These are phyloP conservation scores for Phortica variegata DNA, from an alignment of 1,140 invertebrate species.

Conservation along the genomic window DNA sequence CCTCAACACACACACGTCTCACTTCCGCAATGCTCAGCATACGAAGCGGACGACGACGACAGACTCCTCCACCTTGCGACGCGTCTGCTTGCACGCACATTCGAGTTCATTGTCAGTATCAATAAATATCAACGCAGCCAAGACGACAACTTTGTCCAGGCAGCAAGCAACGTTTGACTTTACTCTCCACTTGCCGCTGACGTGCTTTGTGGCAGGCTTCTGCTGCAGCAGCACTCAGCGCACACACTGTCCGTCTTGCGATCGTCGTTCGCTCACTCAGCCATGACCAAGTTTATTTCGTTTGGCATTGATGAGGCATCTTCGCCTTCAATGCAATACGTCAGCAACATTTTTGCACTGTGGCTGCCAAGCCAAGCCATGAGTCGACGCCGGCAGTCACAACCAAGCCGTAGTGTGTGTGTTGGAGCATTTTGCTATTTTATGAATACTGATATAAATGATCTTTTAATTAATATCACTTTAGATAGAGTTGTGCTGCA, in stretches of 20 bases:
- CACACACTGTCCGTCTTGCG: too few species aligned
- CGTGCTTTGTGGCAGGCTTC: constrained; percentile 1
- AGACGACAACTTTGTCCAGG: constrained; percentile 43
- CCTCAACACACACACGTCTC: too few species aligned
- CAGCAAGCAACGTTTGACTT: neutral
- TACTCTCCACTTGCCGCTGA: constrained; percentile 3
- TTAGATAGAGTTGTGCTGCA: constrained; percentile 36
- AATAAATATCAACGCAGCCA: constrained; percentile 50
- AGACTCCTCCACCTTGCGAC: neutral
- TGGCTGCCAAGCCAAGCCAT: neutral
- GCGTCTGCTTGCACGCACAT: neutral
- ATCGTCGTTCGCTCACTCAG: neutral
- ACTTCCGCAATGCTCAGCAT: too few species aligned
- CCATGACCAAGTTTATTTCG: constrained; percentile 27
- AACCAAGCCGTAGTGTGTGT: neutral
- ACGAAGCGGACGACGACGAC: too few species aligned
- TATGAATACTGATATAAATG: constrained; percentile 55
- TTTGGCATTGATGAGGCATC: constrained; percentile 43
- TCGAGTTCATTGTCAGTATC: constrained; percentile 49
- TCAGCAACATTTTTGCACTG: constrained; percentile 33
- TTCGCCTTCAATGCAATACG: constrained; percentile 27
- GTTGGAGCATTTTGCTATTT: constrained; percentile 47
- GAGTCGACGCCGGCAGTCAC: neutral
- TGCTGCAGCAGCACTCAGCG: neutral
- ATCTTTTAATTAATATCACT: constrained; percentile 56